These are phyloP conservation scores for Drosophila setosimentum DNA, from an alignment of 2,888 invertebrate genomes.

Conservation along the genomic window DNA sequence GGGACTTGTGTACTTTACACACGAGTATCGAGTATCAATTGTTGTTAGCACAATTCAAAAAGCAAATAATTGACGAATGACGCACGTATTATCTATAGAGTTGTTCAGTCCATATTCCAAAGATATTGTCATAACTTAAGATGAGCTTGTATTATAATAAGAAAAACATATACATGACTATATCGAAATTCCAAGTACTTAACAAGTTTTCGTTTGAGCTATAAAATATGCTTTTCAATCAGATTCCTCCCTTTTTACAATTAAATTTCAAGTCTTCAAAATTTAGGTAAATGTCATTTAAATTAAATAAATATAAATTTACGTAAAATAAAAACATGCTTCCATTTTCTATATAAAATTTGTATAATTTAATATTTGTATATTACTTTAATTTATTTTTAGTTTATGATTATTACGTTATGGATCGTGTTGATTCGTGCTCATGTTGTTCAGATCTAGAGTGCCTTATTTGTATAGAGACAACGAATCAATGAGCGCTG, in stretches of 20 bases:
- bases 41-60: constrained; percentile 40
- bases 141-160: constrained; percentile 8
- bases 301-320: background rate
- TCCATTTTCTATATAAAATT: background rate
- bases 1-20: constrained; percentile 5
- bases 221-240: background rate
- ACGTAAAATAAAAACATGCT: background rate
- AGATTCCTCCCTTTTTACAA: background rate
- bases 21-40: constrained; percentile 17
- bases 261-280: background rate
- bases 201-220: background rate
- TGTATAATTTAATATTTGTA: constrained; percentile 30
- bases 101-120: constrained; percentile 16
- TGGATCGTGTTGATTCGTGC: background rate
- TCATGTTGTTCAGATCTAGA: constrained; percentile 20
- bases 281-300: background rate
- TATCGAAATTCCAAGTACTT: background rate
- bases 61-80: constrained; percentile 39
- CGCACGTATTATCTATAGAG: constrained; percentile 23
- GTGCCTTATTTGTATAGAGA: constrained; percentile 1
- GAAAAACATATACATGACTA: background rate
- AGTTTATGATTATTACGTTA: too few species aligned
- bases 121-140: constrained; percentile 16
- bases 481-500: constrained; percentile 15
- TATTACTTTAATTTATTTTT: constrained; percentile 5